A percentile compares a stretch with the other conserved stretches of the same genome.
These are phyloP conservation scores for Xestoiulus laeticollis DNA, from an alignment of 2,888 invertebrate species.

Conservation along the genomic window DNA sequence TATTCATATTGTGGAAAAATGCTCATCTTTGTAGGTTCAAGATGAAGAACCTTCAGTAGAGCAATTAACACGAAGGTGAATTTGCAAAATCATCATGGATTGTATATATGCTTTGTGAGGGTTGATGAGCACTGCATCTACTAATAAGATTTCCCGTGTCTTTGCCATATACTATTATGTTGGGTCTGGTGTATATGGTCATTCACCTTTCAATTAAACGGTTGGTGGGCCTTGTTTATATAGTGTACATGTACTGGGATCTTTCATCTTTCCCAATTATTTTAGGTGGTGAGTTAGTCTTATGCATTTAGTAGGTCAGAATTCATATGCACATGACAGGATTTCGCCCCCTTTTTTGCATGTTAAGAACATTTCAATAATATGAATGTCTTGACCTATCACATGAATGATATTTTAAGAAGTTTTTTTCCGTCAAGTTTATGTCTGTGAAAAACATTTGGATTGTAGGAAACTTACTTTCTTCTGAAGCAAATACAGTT, in stretches of 20 bases:
- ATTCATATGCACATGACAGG: not conserved
- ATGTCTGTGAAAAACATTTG: no score
- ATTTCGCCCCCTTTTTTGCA: not conserved
- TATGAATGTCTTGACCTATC: not conserved
- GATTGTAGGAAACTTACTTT: no score
- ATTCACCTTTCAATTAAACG: not conserved
- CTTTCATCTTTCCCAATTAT: constrained; percentile 25
- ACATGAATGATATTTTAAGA: not conserved
- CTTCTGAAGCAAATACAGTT: no score
- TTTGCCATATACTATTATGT: not conserved
- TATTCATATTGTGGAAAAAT: not conserved
- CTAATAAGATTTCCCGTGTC: not conserved
- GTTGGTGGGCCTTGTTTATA: not conserved
- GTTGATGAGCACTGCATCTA: not conserved
- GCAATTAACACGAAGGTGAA: not conserved
- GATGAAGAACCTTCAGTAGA: not conserved
- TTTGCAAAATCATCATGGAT: not conserved
- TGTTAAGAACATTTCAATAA: not conserved
- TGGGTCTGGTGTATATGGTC: not conserved
- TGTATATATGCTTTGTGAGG: not conserved
- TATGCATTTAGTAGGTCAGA: not conserved
- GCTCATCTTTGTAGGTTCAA: not conserved
- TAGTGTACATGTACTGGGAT: not conserved
- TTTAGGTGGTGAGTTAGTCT: not conserved
- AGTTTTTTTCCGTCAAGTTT: not conserved